These are phyloP conservation scores for Eira barbara DNA, from an alignment of 2,113 vertebrate genomes.

Conservation along the genomic window DNA sequence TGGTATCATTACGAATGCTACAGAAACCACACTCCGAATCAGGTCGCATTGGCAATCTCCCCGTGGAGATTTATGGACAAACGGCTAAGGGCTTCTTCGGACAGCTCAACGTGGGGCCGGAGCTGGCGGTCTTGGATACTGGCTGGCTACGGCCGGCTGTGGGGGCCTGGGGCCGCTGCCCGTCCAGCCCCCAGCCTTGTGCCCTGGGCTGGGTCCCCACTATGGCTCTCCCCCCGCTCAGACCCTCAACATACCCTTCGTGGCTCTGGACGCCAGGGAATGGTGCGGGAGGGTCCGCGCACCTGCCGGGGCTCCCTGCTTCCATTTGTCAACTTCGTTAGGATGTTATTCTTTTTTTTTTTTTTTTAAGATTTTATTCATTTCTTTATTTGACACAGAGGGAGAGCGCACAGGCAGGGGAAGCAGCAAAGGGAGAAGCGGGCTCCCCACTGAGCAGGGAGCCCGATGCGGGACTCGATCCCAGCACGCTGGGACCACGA, in stretches of 20 bases:
- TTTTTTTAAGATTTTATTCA: too few relatives aligned
- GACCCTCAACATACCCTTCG: rapidly evolving
- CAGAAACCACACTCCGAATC: not conserved
- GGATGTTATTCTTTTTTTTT: not conserved
- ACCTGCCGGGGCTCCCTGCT: not conserved
- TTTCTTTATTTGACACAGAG: too few relatives aligned
- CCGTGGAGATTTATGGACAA: rapidly evolving
- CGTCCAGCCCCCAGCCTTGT: not conserved
- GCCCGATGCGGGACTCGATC: too few relatives aligned
- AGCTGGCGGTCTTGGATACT: rapidly evolving
- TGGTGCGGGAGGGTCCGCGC: rapidly evolving
- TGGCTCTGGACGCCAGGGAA: not conserved
- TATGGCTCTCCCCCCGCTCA: rapidly evolving
- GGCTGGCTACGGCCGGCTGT: rapidly evolving
- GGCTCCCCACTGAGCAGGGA: too few relatives aligned
- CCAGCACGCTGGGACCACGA: too few relatives aligned
- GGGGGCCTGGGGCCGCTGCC: not conserved
- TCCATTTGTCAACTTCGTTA: not conserved
- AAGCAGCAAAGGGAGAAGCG: too few relatives aligned
- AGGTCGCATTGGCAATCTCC: rapidly evolving
- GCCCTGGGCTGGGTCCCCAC: not conserved
- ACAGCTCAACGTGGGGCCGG: not conserved
- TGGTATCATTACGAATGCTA: rapidly evolving
- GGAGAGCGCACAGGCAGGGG: too few relatives aligned
- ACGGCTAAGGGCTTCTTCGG: rapidly evolving